A percentile compares a stretch with the other conserved stretches of the same genome.
Evolutionary conservation across 2,113 vertebrate species (phyloP).

Genomic region (Plestiodon gilberti): DNA sequence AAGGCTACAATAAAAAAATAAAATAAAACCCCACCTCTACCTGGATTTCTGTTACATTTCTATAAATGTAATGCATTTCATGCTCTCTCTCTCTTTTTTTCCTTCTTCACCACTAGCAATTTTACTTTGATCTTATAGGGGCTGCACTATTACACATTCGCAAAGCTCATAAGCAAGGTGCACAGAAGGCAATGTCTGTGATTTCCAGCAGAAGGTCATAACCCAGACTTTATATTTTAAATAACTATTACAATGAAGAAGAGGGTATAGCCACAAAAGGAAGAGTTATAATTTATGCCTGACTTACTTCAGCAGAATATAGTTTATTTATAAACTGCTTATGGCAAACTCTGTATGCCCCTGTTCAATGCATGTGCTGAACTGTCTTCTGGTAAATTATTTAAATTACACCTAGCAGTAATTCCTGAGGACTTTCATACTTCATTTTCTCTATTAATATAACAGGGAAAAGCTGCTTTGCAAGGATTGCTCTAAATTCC

Average conservation of each 20-base stretch:
- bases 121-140: conserved; percentile 76
- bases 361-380: conserved; percentile 82
- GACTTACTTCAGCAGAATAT: conserved; percentile 84
- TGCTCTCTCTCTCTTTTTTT: conserved; percentile 28
- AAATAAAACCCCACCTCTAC: conserved; percentile 37
- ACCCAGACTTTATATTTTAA: conserved; percentile 78
- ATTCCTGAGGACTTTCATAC: conserved; percentile 86
- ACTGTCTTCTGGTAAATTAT: conserved; percentile 87
- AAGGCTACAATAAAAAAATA: conserved; percentile 22
- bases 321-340: conserved; percentile 90
- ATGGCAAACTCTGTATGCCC: conserved; percentile 85
- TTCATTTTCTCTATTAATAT: conserved; percentile 87
- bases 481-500: conserved; percentile 85
- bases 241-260: conserved; percentile 82
- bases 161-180: conserved; percentile 74
- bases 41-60: conserved; percentile 68
- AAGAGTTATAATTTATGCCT: conserved; percentile 85
- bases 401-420: conserved; percentile 87
- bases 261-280: conserved; percentile 75
- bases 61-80: conserved; percentile 62
- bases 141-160: conserved; percentile 74
- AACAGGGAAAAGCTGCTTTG: conserved; percentile 86
- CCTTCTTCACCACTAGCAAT: conserved; percentile 68
- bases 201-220: conserved; percentile 81
- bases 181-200: conserved; percentile 71